Base-by-base conservation (phyloP, 2,888 invertebrate species). In the Catocala nupta region DNA sequence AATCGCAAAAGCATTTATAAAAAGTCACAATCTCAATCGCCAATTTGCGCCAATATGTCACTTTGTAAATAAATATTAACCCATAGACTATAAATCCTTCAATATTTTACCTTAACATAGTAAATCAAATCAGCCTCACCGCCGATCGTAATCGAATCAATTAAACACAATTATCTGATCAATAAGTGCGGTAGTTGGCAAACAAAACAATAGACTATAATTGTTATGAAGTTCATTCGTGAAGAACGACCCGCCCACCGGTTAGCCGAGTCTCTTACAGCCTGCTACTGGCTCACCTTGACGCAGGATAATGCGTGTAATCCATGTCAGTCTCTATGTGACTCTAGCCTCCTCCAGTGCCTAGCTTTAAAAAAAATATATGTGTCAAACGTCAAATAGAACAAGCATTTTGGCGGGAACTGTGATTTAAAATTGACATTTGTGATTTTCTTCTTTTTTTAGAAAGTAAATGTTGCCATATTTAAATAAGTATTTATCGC, bases 221-320 rank as follows among this genome's bases (percentile, higher is more conserved):
- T 78, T 75, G 74, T 71, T 77, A 66, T 61, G 78, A 75, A 75
- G 81, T 73, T 83, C 89, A 85, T 81, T 90, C 86, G 84, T 80
- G 87, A 83, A 86, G 87, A 90, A 90, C 91, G 85, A 66, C 56
- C 80, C 84, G 80, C 82, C 88, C 78, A 85, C 85, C 73, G 78
- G 63, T 56, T 59, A 55, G 75, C 81, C 81, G 77, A 80, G 76
- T 75, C 69, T 75, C 69, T 47, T 47, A 47, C 47, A 47, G 47
- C 47, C 47, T 47, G 47, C 70, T 64, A 78, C 86, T 78, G 72
- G 90, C 71, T 89, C 82, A 86, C 90, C 90, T 90, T 89, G 89
- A 81, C 73, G 65, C 79, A 85, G 86, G 83, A 87, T 83, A 77
- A 70, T 73, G 73, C 71, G 74, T 78, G 70, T 64, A 67, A 73